Percentiles rank a stretch among this genome's conserved stretches.
Conservation (phyloP, 2,113 vertebrate species). For the Boulengeromyrus knoepffleri region DNA sequence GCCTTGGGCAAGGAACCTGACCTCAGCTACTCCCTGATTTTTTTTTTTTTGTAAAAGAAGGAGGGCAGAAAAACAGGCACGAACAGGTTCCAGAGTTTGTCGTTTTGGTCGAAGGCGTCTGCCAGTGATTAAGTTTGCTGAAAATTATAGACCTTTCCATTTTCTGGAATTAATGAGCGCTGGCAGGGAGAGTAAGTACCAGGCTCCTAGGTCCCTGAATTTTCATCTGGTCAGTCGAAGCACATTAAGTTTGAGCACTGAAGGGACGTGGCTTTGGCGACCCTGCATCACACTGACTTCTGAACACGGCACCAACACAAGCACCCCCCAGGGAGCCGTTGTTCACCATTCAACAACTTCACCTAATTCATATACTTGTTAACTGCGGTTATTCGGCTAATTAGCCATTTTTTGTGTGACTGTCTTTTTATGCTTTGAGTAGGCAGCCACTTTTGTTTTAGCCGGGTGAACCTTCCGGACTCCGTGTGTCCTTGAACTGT, state of each 20-base stretch:
- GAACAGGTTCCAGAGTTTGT: neutral
- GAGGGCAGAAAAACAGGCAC: neutral
- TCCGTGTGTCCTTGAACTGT: neutral
- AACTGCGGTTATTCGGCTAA: neutral
- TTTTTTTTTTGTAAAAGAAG: neutral
- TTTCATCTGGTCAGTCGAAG: conserved; percentile 19
- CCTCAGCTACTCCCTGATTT: neutral
- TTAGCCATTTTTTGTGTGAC: neutral
- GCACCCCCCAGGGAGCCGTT: neutral
- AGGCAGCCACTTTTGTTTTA: neutral
- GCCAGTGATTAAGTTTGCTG: neutral
- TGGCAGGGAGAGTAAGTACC: neutral
- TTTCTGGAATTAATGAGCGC: neutral
- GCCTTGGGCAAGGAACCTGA: neutral
- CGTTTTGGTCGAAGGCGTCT: neutral
- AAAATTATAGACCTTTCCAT: neutral
- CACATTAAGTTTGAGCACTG: conserved; percentile 20
- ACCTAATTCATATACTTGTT: neutral
- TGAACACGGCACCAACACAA: neutral
- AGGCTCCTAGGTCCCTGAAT: neutral
- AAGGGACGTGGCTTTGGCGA: neutral
- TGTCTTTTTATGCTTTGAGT: neutral
- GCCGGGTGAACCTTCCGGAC: neutral
- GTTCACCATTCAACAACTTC: neutral
- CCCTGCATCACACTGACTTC: neutral